Evolutionary conservation across 2,113 vertebrate genomes (phyloP), one percentile per base, ranked within the genome.

Genomic region (Myxocyprinus asiaticus): DNA sequence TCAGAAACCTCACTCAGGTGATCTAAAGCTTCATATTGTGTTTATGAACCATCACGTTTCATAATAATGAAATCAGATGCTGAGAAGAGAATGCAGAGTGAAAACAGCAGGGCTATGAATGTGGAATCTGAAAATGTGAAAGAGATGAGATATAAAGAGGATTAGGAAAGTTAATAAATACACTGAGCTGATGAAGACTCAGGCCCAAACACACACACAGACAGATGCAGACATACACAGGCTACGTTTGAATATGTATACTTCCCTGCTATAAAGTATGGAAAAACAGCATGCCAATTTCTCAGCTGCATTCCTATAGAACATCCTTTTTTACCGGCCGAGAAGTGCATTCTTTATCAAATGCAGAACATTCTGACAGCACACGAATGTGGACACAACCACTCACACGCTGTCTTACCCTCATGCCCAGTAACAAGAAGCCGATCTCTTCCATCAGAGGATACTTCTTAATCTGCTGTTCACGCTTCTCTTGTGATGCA

Each of bases 361-460:
- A n/a, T n/a, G n/a, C n/a, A n/a, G n/a, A n/a, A n/a, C n/a, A n/a
- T n/a, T 33, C 22, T 33, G 50, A 63, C 47, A 8, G 17, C 14
- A 67, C n/a, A 50, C 6, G 42, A 22, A 51, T 69, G 4, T 5
- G 0, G 47, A 53, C 9, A 55, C 15, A 33, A n/a, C n/a, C 5
- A 55, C 58, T 22, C 47, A 63, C 44, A 69, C 15, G 51, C 15
- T 9, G 5, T 48, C 83, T 84, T 71, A 84, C 83, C 83, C 79
- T 84, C 83, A 84, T 84, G 44, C 83, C 83, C 43, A 84, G 67
- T 55, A 84, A 75, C 51, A 79, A 72, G 43, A 84, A 84, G 4
- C 83, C 83, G 5, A 84, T 78, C 42, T 84, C 83, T 63, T 84
- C 83, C 83, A 84, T 84, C 44, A 77, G 76, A 61, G 79, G 83